phyloP scores from a whole-genome alignment of 2,888 invertebrate genomes.

The Itoplectis maculator region DNA sequence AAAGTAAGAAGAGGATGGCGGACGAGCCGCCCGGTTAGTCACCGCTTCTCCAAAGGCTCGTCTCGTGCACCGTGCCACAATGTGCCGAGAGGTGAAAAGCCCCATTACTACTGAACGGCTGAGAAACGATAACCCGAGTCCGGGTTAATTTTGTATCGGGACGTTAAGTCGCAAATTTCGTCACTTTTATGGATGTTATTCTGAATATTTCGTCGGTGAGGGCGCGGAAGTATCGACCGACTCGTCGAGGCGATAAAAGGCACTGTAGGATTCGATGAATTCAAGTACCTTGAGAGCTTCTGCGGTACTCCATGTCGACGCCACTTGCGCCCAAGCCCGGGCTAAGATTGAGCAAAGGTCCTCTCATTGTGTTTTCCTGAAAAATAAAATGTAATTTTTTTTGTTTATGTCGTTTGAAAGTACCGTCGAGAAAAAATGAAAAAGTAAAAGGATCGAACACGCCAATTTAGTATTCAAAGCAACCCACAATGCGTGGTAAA shows the following conservation, averaged over 20 bases:
- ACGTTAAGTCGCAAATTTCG: too few species aligned
- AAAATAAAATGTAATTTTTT: not conserved
- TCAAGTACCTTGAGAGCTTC: slow-evolving; percentile 79
- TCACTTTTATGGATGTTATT: too few species aligned
- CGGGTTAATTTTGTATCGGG: too few species aligned
- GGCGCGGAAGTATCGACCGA: not conserved
- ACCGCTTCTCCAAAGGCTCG: not conserved
- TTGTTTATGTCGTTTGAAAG: too few species aligned
- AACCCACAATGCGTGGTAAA: too few species aligned
- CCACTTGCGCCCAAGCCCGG: slow-evolving; percentile 81
- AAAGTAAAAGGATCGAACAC: too few species aligned
- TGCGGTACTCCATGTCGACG: slow-evolving; percentile 81
- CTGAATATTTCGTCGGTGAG: too few species aligned
- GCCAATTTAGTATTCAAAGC: too few species aligned
- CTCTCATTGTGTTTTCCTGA: slow-evolving; percentile 83
- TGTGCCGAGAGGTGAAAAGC: too few species aligned
- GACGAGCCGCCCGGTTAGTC: slow-evolving; percentile 13
- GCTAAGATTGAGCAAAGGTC: slow-evolving; percentile 84
- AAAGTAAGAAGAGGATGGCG: slow-evolving; percentile 33
- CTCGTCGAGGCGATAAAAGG: slow-evolving; percentile 1
- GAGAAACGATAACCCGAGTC: too few species aligned
- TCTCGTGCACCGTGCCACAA: not conserved
- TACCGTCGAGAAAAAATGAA: too few species aligned
- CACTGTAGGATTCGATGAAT: not conserved
- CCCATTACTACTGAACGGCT: not conserved